phyloP scores from a whole-genome alignment of 2,888 invertebrate species.

The Hesperia comma region DNA sequence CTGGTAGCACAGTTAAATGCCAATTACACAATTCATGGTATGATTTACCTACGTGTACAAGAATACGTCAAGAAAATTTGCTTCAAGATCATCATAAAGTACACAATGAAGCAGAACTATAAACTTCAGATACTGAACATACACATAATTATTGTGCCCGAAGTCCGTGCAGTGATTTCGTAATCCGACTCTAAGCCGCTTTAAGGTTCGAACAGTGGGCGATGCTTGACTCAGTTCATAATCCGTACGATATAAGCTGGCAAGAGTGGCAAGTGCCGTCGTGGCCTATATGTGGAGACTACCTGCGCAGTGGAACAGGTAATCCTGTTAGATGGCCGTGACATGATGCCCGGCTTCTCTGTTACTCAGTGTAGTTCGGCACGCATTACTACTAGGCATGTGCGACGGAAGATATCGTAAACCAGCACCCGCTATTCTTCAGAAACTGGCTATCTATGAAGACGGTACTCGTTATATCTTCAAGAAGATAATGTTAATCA shows the following conservation, averaged over 20 bases:
- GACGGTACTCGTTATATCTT: constrained; percentile 66
- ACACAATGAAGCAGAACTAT: neutral
- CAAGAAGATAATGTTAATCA: constrained; percentile 30
- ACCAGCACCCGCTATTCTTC: constrained; percentile 76
- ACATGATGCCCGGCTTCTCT: constrained; percentile 80
- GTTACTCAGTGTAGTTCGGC: constrained; percentile 59
- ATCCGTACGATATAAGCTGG: constrained; percentile 66
- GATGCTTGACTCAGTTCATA: constrained; percentile 55
- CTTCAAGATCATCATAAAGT: neutral
- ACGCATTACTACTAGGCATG: constrained; percentile 69
- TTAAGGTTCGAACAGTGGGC: constrained; percentile 48
- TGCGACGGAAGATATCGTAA: constrained; percentile 73
- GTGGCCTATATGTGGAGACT: constrained; percentile 65
- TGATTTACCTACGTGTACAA: neutral
- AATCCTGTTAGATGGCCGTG: constrained; percentile 84
- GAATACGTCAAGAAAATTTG: neutral
- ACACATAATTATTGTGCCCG: constrained; percentile 36
- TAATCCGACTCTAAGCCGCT: constrained; percentile 45
- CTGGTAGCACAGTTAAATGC: too few species aligned
- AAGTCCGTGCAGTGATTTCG: constrained; percentile 41
- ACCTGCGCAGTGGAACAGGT: constrained; percentile 80
- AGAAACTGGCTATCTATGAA: constrained; percentile 81
- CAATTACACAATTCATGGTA: too few species aligned
- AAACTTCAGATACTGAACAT: neutral
- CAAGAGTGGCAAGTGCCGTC: constrained; percentile 52